Conservation (phyloP, 2,113 vertebrate genomes). For the Boulengeromyrus knoepffleri region DNA sequence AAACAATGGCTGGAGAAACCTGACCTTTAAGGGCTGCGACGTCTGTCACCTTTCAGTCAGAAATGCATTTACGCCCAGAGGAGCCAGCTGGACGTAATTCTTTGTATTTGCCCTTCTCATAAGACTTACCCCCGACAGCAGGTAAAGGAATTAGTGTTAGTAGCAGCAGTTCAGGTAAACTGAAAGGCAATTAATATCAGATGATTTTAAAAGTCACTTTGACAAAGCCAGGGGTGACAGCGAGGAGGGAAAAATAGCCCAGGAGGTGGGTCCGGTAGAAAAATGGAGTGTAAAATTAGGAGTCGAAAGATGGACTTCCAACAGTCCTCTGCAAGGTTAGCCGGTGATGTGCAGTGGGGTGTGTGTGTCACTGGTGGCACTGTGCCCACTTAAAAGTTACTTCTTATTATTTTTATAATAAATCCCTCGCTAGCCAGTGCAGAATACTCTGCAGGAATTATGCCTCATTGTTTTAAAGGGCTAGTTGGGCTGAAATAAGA, state of each 20-base stretch:
- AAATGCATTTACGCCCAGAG: not conserved
- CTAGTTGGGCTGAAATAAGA: not conserved
- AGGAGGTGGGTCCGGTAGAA: slow-evolving; percentile 1
- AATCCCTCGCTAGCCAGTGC: not conserved
- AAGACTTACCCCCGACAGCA: not conserved
- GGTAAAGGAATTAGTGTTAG: not conserved
- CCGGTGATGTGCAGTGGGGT: not conserved
- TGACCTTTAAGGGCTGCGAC: not conserved
- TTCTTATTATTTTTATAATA: not conserved
- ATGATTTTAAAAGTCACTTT: not conserved
- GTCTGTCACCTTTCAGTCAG: not conserved
- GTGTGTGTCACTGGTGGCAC: not conserved
- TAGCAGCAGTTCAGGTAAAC: not conserved
- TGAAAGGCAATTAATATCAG: not conserved
- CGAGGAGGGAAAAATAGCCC: not conserved
- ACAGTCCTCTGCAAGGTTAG: not conserved
- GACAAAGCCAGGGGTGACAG: not conserved
- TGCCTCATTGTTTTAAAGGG: not conserved
- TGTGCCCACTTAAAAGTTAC: not conserved
- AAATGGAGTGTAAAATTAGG: not conserved
- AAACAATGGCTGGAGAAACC: not conserved
- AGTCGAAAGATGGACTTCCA: not conserved
- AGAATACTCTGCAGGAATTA: not conserved
- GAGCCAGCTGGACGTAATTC: not conserved
- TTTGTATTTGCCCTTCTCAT: not conserved